Evolutionary conservation across 2,797 vertebrate genomes (phyloP).

Genomic region (Spinibarbus caldwelli): DNA sequence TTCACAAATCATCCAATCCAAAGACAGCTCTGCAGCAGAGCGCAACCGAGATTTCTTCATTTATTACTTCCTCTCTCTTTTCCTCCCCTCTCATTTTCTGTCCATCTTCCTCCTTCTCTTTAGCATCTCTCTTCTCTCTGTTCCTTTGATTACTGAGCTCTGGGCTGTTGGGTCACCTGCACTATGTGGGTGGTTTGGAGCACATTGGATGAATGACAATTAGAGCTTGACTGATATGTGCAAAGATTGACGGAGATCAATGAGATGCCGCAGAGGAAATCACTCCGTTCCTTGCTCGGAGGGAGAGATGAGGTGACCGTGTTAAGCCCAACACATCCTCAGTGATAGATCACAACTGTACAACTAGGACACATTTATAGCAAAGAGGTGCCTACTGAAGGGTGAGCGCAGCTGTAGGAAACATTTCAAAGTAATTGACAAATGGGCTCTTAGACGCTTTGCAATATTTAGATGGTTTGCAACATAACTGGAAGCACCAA

Average conservation of each 20-base stretch:
- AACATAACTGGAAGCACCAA: not conserved
- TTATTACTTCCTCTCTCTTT: not conserved
- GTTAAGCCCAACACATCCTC: slow-evolving; percentile 30
- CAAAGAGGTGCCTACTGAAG: slow-evolving; percentile 8
- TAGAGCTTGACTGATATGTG: slow-evolving; percentile 48
- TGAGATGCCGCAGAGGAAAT: slow-evolving; percentile 34
- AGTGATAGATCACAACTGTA: slow-evolving; percentile 29
- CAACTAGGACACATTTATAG: slow-evolving; percentile 23
- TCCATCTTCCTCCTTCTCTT: slow-evolving; percentile 31
- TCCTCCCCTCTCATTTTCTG: not conserved
- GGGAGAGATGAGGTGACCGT: slow-evolving; percentile 15
- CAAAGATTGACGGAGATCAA: slow-evolving; percentile 47
- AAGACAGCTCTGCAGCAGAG: not conserved
- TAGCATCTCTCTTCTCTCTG: slow-evolving; percentile 10
- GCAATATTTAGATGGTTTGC: slow-evolving; percentile 16
- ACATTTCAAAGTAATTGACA: slow-evolving; percentile 19
- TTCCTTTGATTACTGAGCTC: slow-evolving; percentile 34
- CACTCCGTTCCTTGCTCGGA: slow-evolving; percentile 27
- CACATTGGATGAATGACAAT: slow-evolving; percentile 50
- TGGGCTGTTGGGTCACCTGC: slow-evolving; percentile 40
- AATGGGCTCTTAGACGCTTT: not conserved
- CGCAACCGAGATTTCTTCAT: slow-evolving; percentile 15
- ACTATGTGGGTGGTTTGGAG: slow-evolving; percentile 31
- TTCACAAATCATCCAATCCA: slow-evolving; percentile 19
- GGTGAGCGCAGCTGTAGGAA: slow-evolving; percentile 1